Evolutionary conservation across 2,113 vertebrate genomes (phyloP), one percentile per base, ranked within the genome.

Genomic region (Thalassarche chlororhynchos): DNA sequence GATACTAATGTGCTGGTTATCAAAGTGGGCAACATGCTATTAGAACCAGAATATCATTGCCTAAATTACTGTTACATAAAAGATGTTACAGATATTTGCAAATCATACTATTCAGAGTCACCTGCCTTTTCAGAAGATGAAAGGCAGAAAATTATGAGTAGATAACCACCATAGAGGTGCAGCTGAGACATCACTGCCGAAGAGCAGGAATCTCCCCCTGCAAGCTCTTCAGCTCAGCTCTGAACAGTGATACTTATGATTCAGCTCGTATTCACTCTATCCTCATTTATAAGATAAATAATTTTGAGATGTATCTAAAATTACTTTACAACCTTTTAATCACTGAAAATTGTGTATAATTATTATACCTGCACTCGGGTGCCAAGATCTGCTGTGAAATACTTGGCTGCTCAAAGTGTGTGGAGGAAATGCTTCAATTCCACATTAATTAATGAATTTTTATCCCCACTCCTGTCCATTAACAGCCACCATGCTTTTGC

Each of bases 401-500:
- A 97, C 95, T 98, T 97, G 96, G 97, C 97, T 97, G 98, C 97
- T 98, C 94, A 90, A 98, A 97, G 97, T 91, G 97, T 90, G 96
- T 96, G 93, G 94, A 98, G 97, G 97, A 98, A 97, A 97, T 96
- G 95, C 97, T 98, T 98, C 97, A 97, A 96, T 98, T 97, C 97
- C 92, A 98, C 98, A 97, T 98, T 99, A 99, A 99, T 99, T 99
- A 99, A 99, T 99, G 97, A 98, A 98, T 98, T 98, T 98, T 98
- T 97, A 96, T 95, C 96, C 97, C 97, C 98, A 98, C 98, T 98
- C 98, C 97, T 98, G 99, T 98, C 99, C 99, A 99, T 99, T 99
- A 99, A 98, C 98, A 82, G 87, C 97, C 98, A 97, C 98, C 98
- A 97, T 92, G 89, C 97, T 98, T 98, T 97, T 98, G 97, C 98